Evolutionary conservation across 2,797 vertebrate genomes (phyloP), one percentile per base, ranked within the genome.

Genomic region (Morus bassanus): DNA sequence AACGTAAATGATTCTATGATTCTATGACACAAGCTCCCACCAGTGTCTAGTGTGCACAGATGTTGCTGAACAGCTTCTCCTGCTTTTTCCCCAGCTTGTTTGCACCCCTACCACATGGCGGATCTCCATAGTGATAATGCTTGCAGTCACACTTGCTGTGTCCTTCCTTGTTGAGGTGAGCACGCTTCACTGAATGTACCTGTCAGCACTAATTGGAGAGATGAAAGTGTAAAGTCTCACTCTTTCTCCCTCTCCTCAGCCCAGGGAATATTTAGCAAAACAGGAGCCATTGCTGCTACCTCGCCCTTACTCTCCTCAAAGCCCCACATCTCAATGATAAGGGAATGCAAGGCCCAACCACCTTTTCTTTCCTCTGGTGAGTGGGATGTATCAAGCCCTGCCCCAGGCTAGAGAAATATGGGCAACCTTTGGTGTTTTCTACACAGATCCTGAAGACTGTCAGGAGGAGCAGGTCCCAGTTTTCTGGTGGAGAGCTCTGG

Each of bases 131-230:
- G 54, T 98, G n/a, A 33, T 96, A 48, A 98, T 98, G 97, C 96
- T 98, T 39, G 56, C 95, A 91, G 96, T 97, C 92, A 97, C 98
- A 84, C 88, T 98, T 37, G 75, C 96, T 4, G 91, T 97, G 84
- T 98, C 98, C 63, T 81, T 98, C 28, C 7, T 97, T 11, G 95
- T 97, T 0, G 98, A 98, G 98, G 98, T 98, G 81, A 97, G 98
- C 70, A 56, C 31, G 15, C 27, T 68, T 30, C 30, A 33, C 1
- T 76, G 60, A 46, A 50, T 10, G 33, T 25, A 21, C 35, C 53
- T 45, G 28, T 60, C 73, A 83, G 59, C 69, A 56, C 30, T 78
- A 59, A 60, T 0, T 68, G 31, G 23, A 61, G 41, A 82, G 31
- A 25, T 0, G 13, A 75, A 93, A 73, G 39, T 6, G 14, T 67